Evolutionary conservation across 1,140 invertebrate species (phyloP).

Genomic region (Brachionus sp.): DNA sequence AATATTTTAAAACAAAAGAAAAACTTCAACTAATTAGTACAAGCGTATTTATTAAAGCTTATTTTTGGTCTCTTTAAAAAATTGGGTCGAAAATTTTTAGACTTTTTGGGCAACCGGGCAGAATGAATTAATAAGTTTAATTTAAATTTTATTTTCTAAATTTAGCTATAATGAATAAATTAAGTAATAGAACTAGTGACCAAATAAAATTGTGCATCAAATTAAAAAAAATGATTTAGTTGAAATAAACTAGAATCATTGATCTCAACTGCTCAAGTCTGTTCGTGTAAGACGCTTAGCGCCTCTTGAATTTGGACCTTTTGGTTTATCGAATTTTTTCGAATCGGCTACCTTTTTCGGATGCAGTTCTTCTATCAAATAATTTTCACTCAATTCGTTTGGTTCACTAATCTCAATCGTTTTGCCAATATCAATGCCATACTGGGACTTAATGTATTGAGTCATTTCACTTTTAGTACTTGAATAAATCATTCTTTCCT

Average conservation of each 20-base stretch:
- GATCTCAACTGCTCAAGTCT: not conserved
- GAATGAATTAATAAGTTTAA: not conserved
- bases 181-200: not conserved
- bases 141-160: not conserved
- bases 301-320: conserved; percentile 83
- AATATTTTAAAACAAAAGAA: too few species aligned
- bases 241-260: not conserved
- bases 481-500: conserved; percentile 95
- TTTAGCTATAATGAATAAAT: not conserved
- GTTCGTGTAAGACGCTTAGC: conserved; percentile 74
- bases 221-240: not conserved
- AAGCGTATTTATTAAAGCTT: too few species aligned
- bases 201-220: not conserved
- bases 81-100: not conserved
- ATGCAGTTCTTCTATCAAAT: conserved; percentile 85
- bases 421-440: conserved; percentile 73
- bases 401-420: conserved; percentile 89
- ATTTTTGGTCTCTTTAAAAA: too few species aligned
- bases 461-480: conserved; percentile 72
- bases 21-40: too few species aligned
- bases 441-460: conserved; percentile 62
- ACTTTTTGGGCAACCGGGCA: not conserved
- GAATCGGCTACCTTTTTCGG: conserved; percentile 71
- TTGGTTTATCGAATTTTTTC: conserved; percentile 81
- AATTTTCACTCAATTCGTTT: conserved; percentile 81